Evolutionary conservation across 2,113 vertebrate species (phyloP).

Genomic region (Falco punctatus): DNA sequence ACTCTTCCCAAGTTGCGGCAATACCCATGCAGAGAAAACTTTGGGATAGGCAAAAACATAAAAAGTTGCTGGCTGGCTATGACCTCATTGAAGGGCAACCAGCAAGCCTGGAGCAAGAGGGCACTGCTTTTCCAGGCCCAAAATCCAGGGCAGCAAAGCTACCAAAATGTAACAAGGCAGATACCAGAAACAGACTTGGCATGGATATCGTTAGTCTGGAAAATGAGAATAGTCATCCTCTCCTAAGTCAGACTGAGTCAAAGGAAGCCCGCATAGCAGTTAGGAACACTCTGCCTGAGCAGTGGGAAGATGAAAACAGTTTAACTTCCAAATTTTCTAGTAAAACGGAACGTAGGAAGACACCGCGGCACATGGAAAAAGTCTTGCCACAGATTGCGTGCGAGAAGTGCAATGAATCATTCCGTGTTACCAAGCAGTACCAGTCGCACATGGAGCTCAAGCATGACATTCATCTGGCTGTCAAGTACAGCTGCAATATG

Average conservation of each 20-base stretch:
- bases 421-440: not conserved
- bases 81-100: not conserved
- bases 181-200: rapidly evolving
- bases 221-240: not conserved
- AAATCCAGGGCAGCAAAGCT: not conserved
- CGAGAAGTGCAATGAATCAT: not conserved
- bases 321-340: not conserved
- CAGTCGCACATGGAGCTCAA: not conserved
- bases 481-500: not conserved
- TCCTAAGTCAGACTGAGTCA: not conserved
- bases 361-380: not conserved
- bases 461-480: not conserved
- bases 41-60: constrained; percentile 17
- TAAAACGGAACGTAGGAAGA: not conserved
- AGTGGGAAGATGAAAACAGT: not conserved
- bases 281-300: not conserved
- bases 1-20: not conserved
- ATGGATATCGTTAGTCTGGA: not conserved
- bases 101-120: not conserved
- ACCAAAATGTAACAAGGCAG: not conserved
- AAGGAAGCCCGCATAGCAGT: not conserved
- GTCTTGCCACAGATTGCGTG: not conserved
- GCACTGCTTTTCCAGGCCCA: not conserved
- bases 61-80: not conserved
- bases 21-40: constrained; percentile 39